Conservation (phyloP, 2,797 vertebrate species). For the Acipenser oxyrinchus region DNA sequence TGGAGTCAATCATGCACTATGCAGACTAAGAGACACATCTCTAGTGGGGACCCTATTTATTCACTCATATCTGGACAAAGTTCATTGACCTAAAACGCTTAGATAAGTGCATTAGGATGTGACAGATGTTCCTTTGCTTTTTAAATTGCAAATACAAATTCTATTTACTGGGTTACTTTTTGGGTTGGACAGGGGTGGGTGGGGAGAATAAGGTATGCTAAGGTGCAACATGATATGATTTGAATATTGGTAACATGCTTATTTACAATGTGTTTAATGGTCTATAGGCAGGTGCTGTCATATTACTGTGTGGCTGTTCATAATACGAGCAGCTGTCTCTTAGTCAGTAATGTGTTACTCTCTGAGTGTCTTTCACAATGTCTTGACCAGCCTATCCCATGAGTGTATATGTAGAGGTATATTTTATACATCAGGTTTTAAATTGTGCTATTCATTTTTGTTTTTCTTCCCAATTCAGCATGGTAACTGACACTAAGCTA, state of each 20-base stretch:
- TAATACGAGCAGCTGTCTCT: conserved; percentile 44
- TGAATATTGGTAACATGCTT: conserved; percentile 26
- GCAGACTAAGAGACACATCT: conserved; percentile 71
- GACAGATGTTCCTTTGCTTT: conserved; percentile 44
- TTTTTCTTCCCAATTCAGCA: conserved; percentile 47
- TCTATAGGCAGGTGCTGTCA: conserved; percentile 2
- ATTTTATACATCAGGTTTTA: conserved; percentile 58
- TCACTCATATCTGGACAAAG: conserved; percentile 60
- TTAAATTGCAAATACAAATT: conserved; percentile 46
- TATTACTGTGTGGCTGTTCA: conserved; percentile 34
- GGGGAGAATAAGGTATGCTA: conserved; percentile 35
- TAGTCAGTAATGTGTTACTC: conserved; percentile 42
- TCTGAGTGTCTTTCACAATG: conserved; percentile 45
- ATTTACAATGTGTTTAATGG: conserved; percentile 9
- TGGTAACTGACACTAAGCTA: conserved; percentile 70
- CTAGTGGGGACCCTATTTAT: conserved; percentile 53
- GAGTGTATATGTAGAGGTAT: conserved; percentile 46
- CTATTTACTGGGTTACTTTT: conserved; percentile 47
- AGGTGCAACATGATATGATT: conserved; percentile 47
- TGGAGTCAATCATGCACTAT: conserved; percentile 97
- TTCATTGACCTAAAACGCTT: conserved; percentile 23
- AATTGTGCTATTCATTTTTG: conserved; percentile 61
- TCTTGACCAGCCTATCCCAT: conserved; percentile 57
- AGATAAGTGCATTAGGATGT: conserved; percentile 45
- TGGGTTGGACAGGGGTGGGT: conserved; percentile 29